A percentile compares a stretch with the other conserved stretches of the same genome.
Conservation (phyloP, 2,888 invertebrate genomes). For the Agrypnus murinus region DNA sequence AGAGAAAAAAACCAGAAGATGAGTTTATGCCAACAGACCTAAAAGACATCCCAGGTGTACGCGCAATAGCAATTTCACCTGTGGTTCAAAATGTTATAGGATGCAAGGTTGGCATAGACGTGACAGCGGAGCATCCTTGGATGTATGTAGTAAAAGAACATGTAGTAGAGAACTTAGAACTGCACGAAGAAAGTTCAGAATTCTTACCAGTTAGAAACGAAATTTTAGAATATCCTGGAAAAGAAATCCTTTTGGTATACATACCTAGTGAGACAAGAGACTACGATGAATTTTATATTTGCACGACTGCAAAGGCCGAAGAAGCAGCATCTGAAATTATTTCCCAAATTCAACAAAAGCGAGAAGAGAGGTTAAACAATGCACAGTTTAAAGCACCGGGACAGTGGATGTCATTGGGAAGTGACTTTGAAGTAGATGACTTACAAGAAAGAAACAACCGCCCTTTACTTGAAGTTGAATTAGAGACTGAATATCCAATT, state of each 20-base stretch:
- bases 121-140: constrained; percentile 85
- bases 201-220: constrained; percentile 70
- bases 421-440: constrained; percentile 78
- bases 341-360: constrained; percentile 74
- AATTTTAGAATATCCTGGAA: constrained; percentile 67
- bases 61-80: constrained; percentile 73
- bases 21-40: constrained; percentile 49
- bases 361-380: constrained; percentile 63
- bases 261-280: constrained; percentile 77
- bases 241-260: constrained; percentile 78
- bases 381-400: constrained; percentile 62
- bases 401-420: constrained; percentile 78
- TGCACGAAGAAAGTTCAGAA: constrained; percentile 73
- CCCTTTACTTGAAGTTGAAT: constrained; percentile 79
- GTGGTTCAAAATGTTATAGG: constrained; percentile 78
- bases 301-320: constrained; percentile 75
- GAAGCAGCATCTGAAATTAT: constrained; percentile 73
- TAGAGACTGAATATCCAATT: constrained; percentile 78
- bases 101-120: constrained; percentile 79
- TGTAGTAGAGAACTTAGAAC: constrained; percentile 77
- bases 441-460: constrained; percentile 72
- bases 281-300: constrained; percentile 82
- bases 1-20: constrained; percentile 43
- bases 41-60: constrained; percentile 73
- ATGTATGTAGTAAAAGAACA: constrained; percentile 77